Evolutionary conservation across 53 echinoderm and acorn worm genomes (phyloP).

Genomic region (Paracentrotus lividus): DNA sequence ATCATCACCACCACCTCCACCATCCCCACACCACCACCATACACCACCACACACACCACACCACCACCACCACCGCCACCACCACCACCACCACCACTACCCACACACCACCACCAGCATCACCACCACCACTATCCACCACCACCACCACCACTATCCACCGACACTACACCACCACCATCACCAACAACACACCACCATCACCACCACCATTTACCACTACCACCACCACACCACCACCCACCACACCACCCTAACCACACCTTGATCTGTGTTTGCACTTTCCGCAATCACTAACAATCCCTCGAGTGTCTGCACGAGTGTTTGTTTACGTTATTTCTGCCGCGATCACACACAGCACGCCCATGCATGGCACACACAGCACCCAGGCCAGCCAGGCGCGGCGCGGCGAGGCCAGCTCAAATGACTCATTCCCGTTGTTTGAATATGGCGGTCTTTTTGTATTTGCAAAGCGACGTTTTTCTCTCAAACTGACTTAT

Average conservation of each 20-base stretch:
- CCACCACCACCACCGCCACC: neutral
- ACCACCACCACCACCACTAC: neutral
- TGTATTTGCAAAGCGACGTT: conserved; percentile 19
- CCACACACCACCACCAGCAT: neutral
- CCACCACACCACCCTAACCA: conserved; percentile 10
- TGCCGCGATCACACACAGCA: neutral
- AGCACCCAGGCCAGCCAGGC: neutral
- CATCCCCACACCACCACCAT: neutral
- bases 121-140: neutral
- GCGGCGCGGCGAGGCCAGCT: neutral
- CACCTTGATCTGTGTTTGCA: neutral
- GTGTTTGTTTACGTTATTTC: conserved; percentile 10
- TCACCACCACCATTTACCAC: neutral
- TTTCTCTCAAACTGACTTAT: neutral
- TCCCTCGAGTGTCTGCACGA: neutral
- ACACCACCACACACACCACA: neutral
- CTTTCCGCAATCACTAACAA: neutral
- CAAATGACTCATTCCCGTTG: conserved; percentile 44
- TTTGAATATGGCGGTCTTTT: conserved; percentile 67
- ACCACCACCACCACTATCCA: neutral
- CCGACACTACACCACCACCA: neutral
- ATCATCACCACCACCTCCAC: neutral
- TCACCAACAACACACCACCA: neutral
- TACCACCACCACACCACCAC: neutral
- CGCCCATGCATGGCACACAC: neutral